Conservation (phyloP, 2,888 invertebrate genomes). For the Cyrtodaria siliqua region DNA sequence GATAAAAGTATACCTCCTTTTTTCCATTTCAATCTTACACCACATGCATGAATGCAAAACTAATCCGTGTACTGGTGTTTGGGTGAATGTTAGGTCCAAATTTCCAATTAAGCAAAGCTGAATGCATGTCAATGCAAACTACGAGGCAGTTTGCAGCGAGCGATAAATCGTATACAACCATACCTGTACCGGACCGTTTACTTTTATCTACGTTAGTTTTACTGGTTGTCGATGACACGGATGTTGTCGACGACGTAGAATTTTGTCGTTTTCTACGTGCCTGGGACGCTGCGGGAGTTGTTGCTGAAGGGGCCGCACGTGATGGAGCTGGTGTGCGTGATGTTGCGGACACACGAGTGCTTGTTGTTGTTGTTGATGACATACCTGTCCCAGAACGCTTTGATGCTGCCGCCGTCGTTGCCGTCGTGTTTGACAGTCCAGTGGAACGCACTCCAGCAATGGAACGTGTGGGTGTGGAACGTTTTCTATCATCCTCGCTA, state of each 20-base stretch:
- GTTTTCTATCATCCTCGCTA: slow-evolving; percentile 63
- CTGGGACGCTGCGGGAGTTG: background rate
- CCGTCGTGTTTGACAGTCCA: background rate
- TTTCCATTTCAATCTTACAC: slow-evolving; percentile 2
- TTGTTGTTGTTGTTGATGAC: slow-evolving; percentile 44
- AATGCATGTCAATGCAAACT: slow-evolving; percentile 45
- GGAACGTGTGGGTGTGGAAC: slow-evolving; percentile 56
- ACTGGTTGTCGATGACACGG: slow-evolving; percentile 56
- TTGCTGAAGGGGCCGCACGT: slow-evolving; percentile 13
- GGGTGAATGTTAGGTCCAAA: background rate
- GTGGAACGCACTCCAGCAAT: slow-evolving; percentile 7
- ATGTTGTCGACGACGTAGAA: slow-evolving; percentile 51
- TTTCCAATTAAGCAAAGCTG: slow-evolving; percentile 20
- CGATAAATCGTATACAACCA: slow-evolving; percentile 12
- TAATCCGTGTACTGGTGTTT: background rate
- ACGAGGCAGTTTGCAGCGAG: slow-evolving; percentile 27
- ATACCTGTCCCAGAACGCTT: slow-evolving; percentile 61
- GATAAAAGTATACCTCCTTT: slow-evolving; percentile 2
- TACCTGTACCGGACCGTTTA: slow-evolving; percentile 63
- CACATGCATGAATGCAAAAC: slow-evolving; percentile 9
- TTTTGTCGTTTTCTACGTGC: slow-evolving; percentile 31
- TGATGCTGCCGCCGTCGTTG: slow-evolving; percentile 38
- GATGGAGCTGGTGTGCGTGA: slow-evolving; percentile 10
- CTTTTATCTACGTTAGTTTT: slow-evolving; percentile 62
- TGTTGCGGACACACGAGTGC: slow-evolving; percentile 26